Evolutionary conservation across 2,113 vertebrate genomes (phyloP), one percentile per base, ranked within the genome.

Genomic region (Dipodomys ordii): DNA sequence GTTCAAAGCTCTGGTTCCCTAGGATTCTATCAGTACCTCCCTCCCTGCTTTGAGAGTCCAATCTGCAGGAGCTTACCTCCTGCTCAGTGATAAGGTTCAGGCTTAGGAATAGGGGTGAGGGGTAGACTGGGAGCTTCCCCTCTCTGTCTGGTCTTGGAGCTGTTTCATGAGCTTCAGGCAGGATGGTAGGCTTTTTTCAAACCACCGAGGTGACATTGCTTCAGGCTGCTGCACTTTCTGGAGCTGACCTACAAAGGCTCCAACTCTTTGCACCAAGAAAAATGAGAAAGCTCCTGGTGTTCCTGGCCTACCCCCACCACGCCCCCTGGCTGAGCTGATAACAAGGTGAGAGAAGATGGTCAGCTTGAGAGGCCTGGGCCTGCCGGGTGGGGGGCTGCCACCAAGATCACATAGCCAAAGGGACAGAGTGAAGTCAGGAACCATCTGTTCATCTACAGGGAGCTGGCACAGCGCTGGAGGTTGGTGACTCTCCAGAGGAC

Each of bases 1-100:
- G 95, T 97, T 98, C 98, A 98, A 99, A 99, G 99, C 99, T 98
- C 98, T 98, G 98, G 98, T 98, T 99, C 96, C 98, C 98, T 98
- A 98, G 98, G 98, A 96, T 97, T 98, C 97, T 94, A 96, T 98
- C 97, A 94, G 94, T 94, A 97, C 94, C 92, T 94, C 97, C 98
- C 91, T 96, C 96, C 96, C 95, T 68, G 87, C 97, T 98, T 98
- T 98, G 98, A 96, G 96, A 87, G 94, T 93, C 91, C 94, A 82
- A 93, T 77, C 30, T 62, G 83, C 65, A 20, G 46, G 39, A 60
- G 46, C 94, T 93, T 95, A 94, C 94, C 93, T 95, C n/a, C 80
- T 7, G 64, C 39, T 0, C n/a, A 0, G 86, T 96, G 96, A 92
- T 96, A 96, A 94, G 91, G n/a, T 68, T 60, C 73, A 81, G 95